These are phyloP conservation scores for Dolichotis patagonum DNA, from an alignment of 2,113 vertebrate genomes.

Conservation along the genomic window DNA sequence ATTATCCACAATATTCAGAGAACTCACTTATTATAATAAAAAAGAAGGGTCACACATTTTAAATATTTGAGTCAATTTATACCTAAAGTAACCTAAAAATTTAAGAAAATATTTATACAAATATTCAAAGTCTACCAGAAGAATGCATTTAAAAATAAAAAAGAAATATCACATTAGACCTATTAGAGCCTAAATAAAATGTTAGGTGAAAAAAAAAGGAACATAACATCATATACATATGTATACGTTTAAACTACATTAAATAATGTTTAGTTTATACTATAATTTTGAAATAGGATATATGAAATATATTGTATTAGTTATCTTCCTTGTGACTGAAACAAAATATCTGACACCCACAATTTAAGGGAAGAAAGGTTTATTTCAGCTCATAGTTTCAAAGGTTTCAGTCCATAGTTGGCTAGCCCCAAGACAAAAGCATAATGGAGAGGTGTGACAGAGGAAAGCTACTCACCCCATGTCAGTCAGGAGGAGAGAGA, in stretches of 20 bases:
- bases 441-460: neutral
- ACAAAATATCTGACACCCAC: neutral
- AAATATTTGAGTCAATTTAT: neutral
- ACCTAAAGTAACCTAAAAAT: neutral
- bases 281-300: neutral
- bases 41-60: neutral
- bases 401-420: neutral
- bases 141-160: slow-evolving; percentile 3
- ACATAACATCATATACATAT: neutral
- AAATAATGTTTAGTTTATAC: neutral
- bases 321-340: neutral
- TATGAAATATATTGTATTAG: neutral
- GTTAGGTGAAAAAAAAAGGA: slow-evolving; percentile 42
- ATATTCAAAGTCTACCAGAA: neutral
- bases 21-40: neutral
- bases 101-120: neutral
- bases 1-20: neutral
- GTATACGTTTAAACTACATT: neutral
- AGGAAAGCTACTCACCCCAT: neutral
- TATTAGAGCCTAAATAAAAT: neutral
- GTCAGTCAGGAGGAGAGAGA: neutral
- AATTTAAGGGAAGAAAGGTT: neutral
- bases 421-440: neutral
- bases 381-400: neutral
- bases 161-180: neutral